Base-by-base conservation (phyloP, 2,797 vertebrate species). In the Helicolenus hilgendorfi region DNA sequence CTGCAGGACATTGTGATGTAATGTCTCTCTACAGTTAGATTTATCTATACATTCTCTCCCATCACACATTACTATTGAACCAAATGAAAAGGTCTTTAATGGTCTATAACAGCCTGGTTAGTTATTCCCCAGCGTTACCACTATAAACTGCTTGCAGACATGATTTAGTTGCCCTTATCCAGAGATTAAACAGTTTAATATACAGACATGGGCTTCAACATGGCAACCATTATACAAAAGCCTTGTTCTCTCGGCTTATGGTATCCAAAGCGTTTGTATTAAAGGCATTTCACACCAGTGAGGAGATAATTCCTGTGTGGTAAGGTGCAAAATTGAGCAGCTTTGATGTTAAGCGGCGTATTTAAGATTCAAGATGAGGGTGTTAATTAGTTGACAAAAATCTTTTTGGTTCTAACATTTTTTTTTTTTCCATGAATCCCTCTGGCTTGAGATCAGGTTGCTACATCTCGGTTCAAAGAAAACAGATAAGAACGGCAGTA, bases 341-440 rank as follows among this genome's bases (percentile, higher is more conserved):
- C 91, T 96, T 93, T 93, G 89, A 96, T 95, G 84, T 93, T 95
- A 92, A 92, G 76, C 35, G 36, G 60, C 86, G 89, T 92, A 91
- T 94, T 95, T 94, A 90, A 93, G 90, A 94, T 90, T 93, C 76
- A 85, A 93, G 89, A 94, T 91, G 82, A 89, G 76, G 71, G 79
- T 91, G 88, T 93, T 96, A 97, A 95, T 96, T 90, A 95, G 90
- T 90, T 90, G 89, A 90, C 88, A 84, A 86, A 93, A 91, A 91
- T 94, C 75, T 88, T 89, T 86, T 84, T 86, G 82, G 26, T 85
- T 84, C 72, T 49, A 35, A 49, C 45, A 82, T 55, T 81, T 87
- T 77, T 75, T 77, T 75, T 73, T 53, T 77, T 75, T 72, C 35
- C 4, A n/a, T 20, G 70, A 83, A 89, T 92, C 85, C 83, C 71